phyloP scores from a whole-genome alignment of 1,140 invertebrate genomes.

The Mamestra configurata region DNA sequence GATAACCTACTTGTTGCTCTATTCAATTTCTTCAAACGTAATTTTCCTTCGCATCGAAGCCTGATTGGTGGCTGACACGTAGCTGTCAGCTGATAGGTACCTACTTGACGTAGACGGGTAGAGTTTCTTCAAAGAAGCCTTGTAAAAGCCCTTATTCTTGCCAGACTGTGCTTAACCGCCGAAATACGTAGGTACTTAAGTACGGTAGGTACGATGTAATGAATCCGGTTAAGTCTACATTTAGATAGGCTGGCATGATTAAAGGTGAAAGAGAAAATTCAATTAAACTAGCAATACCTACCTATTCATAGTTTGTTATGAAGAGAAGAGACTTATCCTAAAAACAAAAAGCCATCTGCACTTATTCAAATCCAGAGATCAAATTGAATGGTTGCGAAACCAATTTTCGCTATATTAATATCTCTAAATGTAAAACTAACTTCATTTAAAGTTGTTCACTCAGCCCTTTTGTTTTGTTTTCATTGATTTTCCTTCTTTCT shows the following conservation, averaged over 20 bases:
- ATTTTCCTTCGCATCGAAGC: slow-evolving; percentile 47
- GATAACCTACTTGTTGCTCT: slow-evolving; percentile 39
- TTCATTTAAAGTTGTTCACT: background rate
- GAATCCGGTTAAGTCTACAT: background rate
- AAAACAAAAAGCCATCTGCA: no score
- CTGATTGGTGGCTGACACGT: slow-evolving; percentile 30
- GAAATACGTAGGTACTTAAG: background rate
- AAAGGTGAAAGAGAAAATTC: no score
- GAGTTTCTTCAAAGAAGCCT: slow-evolving; percentile 41
- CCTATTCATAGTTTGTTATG: no score
- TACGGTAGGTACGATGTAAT: background rate
- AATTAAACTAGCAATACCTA: no score
- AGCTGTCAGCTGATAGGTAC: slow-evolving; percentile 22
- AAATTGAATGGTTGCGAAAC: no score
- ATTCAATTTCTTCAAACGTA: slow-evolving; percentile 48
- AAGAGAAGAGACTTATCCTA: no score
- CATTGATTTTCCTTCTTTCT: background rate
- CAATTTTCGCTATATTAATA: background rate
- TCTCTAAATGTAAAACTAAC: no score
- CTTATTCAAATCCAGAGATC: no score
- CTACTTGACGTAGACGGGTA: slow-evolving; percentile 30
- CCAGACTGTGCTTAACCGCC: slow-evolving; percentile 1
- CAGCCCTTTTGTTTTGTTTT: background rate
- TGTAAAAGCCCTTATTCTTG: slow-evolving; percentile 18
- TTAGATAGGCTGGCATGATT: background rate